These are phyloP conservation scores for Stenurella melanura DNA, from an alignment of 2,888 invertebrate species.

Conservation along the genomic window DNA sequence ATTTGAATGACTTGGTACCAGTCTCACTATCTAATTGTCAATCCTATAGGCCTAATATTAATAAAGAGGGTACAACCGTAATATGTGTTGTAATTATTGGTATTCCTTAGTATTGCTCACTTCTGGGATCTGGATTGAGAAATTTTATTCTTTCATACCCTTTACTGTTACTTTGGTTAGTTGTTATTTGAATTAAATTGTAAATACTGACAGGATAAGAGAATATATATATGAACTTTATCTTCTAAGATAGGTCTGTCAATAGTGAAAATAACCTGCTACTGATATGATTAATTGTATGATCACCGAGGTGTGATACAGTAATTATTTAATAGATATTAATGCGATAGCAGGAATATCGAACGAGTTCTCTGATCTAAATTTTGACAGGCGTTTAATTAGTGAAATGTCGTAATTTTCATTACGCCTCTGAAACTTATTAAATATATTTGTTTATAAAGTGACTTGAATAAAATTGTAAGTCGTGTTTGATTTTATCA, in stretches of 20 bases:
- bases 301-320: not conserved
- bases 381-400: conserved; percentile 27
- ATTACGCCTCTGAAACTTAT: conserved; percentile 13
- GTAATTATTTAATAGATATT: conserved; percentile 4
- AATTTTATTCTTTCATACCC: too few relatives aligned
- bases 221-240: too few relatives aligned
- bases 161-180: too few relatives aligned
- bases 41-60: too few relatives aligned
- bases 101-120: too few relatives aligned
- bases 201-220: too few relatives aligned
- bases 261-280: not conserved
- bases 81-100: too few relatives aligned
- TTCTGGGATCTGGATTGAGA: too few relatives aligned
- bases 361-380: conserved; percentile 16
- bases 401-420: conserved; percentile 24
- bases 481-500: conserved; percentile 56
- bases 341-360: conserved; percentile 2
- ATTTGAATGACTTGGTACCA: too few relatives aligned
- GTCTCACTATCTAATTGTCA: too few relatives aligned
- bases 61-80: too few relatives aligned
- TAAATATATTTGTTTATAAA: conserved; percentile 48
- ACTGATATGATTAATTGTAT: conserved; percentile 7
- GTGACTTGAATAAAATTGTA: conserved; percentile 53
- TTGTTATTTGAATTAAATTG: too few relatives aligned
- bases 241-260: not conserved